A percentile compares a stretch with the other conserved stretches of the same genome.
Conservation (phyloP, 2,113 vertebrate genomes). For the Semnornis frantzii region DNA sequence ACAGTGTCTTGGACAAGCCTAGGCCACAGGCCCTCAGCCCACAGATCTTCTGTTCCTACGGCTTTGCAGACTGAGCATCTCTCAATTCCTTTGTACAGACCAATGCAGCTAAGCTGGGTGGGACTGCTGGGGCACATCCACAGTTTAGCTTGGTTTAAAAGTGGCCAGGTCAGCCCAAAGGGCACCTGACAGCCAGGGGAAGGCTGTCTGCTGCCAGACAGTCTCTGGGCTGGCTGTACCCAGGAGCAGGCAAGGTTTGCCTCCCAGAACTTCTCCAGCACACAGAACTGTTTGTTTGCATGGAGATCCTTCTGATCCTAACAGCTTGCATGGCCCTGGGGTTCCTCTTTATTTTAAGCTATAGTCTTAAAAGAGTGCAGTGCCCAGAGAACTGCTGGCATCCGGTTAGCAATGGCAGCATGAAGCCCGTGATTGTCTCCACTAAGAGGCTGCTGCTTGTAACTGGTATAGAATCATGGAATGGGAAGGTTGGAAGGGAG, state of each 20-base stretch:
- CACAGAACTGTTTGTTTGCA: neutral
- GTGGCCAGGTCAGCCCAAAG: neutral
- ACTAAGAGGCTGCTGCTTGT: neutral
- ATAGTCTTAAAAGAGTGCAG: neutral
- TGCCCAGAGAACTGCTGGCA: neutral
- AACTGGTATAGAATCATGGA: neutral
- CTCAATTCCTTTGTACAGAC: neutral
- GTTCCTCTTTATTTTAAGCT: neutral
- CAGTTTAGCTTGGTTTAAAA: neutral
- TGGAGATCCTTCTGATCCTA: neutral
- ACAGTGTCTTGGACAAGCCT: neutral
- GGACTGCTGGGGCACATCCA: neutral
- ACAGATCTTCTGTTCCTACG: neutral
- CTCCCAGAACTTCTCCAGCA: neutral
- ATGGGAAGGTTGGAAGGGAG: too few species aligned
- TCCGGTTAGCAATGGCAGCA: neutral
- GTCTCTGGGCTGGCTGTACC: neutral
- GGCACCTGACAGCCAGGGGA: neutral
- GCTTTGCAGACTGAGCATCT: neutral
- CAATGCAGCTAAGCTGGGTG: neutral
- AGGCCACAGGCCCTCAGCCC: neutral
- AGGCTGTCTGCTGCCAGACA: neutral
- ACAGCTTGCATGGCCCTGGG: neutral
- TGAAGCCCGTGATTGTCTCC: neutral
- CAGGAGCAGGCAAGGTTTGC: neutral